Conservation (phyloP, 2,113 vertebrate species). For the Clarias magur region DNA sequence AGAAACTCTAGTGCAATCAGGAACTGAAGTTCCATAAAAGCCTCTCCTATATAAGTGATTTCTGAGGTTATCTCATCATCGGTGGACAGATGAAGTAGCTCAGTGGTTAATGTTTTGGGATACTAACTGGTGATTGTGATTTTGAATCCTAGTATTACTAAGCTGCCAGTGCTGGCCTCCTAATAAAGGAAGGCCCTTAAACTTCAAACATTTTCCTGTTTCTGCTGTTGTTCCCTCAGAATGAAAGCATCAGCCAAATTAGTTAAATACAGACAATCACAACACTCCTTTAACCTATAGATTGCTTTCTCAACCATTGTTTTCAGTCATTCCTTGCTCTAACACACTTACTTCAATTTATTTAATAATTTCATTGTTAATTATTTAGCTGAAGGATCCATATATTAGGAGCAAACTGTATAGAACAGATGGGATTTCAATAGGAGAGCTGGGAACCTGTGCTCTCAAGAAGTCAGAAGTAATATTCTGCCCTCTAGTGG, state of each 20-base stretch:
- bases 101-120: not conserved
- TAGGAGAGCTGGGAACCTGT: not conserved
- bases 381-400: not conserved
- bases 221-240: not conserved
- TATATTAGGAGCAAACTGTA: not conserved
- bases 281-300: not conserved
- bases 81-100: not conserved
- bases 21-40: not conserved
- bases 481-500: constrained; percentile 38
- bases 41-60: not conserved
- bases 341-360: not conserved
- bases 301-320: not conserved
- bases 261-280: not conserved
- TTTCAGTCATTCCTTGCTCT: not conserved
- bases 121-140: not conserved
- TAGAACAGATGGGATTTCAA: not conserved
- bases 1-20: not conserved
- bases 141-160: not conserved
- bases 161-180: not conserved
- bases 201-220: not conserved
- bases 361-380: not conserved
- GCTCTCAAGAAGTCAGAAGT: not conserved
- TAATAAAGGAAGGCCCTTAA: not conserved
- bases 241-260: not conserved
- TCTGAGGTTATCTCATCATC: not conserved